phyloP scores from a whole-genome alignment of 2,797 vertebrate species.

The Ptychobarbus kaznakovi region DNA sequence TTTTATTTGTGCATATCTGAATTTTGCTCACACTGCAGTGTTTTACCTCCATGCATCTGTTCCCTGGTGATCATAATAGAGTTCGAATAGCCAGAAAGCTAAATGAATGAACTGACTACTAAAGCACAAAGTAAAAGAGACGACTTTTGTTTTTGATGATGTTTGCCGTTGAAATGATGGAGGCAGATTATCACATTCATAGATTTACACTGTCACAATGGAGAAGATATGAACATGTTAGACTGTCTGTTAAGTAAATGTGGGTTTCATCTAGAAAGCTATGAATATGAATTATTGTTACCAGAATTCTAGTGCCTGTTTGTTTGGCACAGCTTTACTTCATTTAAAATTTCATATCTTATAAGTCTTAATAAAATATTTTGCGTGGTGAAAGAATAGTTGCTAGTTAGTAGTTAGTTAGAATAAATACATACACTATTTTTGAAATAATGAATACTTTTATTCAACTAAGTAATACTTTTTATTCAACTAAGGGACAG shows the following conservation, averaged over 20 bases:
- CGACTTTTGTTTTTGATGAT: background rate
- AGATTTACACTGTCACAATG: background rate
- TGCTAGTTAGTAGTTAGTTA: background rate
- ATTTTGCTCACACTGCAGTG: background rate
- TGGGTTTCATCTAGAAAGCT: background rate
- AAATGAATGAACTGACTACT: background rate
- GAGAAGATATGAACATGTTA: background rate
- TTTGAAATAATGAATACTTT: background rate
- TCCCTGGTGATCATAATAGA: background rate
- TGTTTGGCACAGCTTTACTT: background rate
- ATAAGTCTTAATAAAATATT: background rate
- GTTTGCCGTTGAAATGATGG: background rate
- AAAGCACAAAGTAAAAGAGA: background rate
- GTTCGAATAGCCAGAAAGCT: no score
- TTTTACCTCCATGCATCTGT: background rate
- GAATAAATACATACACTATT: background rate
- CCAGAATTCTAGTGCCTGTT: background rate
- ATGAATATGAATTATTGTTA: conserved; percentile 4
- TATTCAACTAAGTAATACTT: background rate
- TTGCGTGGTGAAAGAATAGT: background rate
- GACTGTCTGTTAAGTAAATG: background rate
- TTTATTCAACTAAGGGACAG: background rate
- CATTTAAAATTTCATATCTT: background rate
- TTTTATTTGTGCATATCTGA: no score
- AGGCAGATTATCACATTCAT: background rate